Base-by-base conservation (phyloP, 2,797 vertebrate genomes). In the Alcedo quadribrachys region DNA sequence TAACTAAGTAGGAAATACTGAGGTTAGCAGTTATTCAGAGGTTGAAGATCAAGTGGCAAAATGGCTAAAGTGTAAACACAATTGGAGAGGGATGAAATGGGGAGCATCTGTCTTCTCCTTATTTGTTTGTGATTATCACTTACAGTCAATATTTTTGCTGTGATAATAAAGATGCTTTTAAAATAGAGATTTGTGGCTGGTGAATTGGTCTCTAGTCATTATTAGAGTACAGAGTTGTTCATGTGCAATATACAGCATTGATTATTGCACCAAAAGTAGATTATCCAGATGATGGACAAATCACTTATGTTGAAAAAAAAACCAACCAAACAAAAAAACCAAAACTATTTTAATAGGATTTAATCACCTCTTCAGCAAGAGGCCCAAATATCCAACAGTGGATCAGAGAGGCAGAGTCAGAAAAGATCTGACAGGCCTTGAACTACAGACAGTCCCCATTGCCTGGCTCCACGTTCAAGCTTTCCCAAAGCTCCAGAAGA, bases 41-140 rank as follows among this genome's bases (percentile, higher is more conserved):
- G 83, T 67, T 95, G 91, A 94, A 94, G 92, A 95, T 87, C 87
- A 94, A 95, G 83, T 85, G 87, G 78, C 43, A 85, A 95, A 93
- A 67, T 76, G 66, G 60, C 87, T 88, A 50, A 94, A 93, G 53
- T 46, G 48, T 91, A 90, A 95, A 92, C 82, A 75, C 53, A 60
- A 37, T 60, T 68, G 43, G 32, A 92, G 79, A 87, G 81, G 76
- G 69, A 81, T 65, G 81, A 82, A 94, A 58, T 4, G 13, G n/a
- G 40, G 65, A 91, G 45, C 70, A 77, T 85, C 78, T 88, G 51
- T 71, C 78, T 88, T 92, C 73, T 68, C 33, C 32, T 60, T 71
- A 43, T 67, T 91, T 91, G 46, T 66, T 82, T 46, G 50, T 37
- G 43, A 25, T n/a, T 32, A 71, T 46, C 58, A 53, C 40, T 86